Conservation (phyloP, 2,113 vertebrate species). For the Pogona vitticeps region DNA sequence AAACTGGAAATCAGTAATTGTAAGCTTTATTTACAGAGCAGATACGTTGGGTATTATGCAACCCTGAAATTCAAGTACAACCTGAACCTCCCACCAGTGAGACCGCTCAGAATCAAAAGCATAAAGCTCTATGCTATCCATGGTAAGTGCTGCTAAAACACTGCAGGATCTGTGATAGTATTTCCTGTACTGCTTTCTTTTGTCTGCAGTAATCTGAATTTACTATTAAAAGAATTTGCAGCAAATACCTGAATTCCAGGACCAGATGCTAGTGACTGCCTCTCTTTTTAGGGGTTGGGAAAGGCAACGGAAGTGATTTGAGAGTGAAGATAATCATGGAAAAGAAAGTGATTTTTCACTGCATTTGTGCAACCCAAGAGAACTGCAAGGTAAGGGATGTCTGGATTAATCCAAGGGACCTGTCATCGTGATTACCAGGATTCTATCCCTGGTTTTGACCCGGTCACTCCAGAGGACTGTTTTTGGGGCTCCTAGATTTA, state of each 20-base stretch:
- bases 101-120: slow-evolving; percentile 82
- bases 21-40: slow-evolving; percentile 82
- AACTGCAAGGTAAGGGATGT: slow-evolving; percentile 82
- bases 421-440: not conserved
- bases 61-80: slow-evolving; percentile 86
- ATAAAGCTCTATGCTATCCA: slow-evolving; percentile 87
- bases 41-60: slow-evolving; percentile 94
- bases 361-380: slow-evolving; percentile 80
- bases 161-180: too few species aligned
- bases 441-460: not conserved
- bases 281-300: slow-evolving; percentile 83
- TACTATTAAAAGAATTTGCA: not conserved
- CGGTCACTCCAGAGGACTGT: not conserved
- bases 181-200: not conserved
- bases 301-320: slow-evolving; percentile 87
- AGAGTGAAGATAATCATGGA: slow-evolving; percentile 82
- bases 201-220: not conserved
- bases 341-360: slow-evolving; percentile 81
- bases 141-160: slow-evolving; percentile 75
- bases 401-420: not conserved
- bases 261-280: not conserved
- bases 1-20: too few species aligned
- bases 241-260: not conserved
- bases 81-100: slow-evolving; percentile 83
- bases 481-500: not conserved